Evolutionary conservation across 2,797 vertebrate genomes (phyloP).

Genomic region (Acropternis orthonyx): DNA sequence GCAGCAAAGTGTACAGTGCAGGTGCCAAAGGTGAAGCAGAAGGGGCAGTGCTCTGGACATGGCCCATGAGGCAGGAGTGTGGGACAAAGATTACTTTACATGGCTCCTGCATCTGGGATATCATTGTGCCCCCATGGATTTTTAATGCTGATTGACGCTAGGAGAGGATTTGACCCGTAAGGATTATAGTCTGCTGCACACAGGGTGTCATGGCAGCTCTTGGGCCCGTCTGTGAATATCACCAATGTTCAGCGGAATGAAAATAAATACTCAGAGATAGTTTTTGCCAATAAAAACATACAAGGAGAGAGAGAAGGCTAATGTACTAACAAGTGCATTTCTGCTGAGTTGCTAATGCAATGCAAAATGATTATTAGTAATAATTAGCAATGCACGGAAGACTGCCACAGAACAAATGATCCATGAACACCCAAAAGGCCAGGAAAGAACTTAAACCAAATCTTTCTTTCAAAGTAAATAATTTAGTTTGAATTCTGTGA

Average conservation of each 20-base stretch:
- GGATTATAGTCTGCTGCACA: background rate
- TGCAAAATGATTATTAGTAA: background rate
- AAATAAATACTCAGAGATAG: background rate
- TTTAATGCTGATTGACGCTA: background rate
- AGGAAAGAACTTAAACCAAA: background rate
- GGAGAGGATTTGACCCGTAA: background rate
- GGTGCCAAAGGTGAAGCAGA: background rate
- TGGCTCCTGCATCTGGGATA: background rate
- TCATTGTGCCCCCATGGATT: background rate
- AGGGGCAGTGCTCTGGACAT: background rate
- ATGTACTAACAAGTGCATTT: background rate
- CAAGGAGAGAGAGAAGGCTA: background rate
- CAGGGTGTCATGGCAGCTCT: background rate
- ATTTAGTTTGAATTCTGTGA: background rate
- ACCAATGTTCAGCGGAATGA: background rate
- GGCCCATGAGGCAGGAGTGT: background rate
- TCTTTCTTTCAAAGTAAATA: background rate
- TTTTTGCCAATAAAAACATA: background rate
- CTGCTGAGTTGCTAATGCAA: background rate
- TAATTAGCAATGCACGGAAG: background rate
- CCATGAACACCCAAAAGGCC: background rate
- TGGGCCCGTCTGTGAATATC: background rate
- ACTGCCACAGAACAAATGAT: background rate
- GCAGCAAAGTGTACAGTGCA: fast-evolving
- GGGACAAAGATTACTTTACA: background rate